Base-by-base conservation (phyloP, 1,140 invertebrate genomes). In the Drepana arcuata region DNA sequence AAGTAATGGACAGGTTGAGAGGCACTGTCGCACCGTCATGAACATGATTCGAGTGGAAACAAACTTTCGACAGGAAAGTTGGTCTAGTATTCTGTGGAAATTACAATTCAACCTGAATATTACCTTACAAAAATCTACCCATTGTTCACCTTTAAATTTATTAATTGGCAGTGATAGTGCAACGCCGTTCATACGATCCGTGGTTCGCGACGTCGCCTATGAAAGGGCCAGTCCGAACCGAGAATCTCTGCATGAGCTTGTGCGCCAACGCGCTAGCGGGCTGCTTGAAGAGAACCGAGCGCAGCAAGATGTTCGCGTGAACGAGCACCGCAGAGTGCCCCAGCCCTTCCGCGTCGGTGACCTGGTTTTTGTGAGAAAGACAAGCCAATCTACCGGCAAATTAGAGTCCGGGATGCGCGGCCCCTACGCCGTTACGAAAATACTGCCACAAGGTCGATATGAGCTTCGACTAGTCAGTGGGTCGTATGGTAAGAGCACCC, bases 191-290 rank as follows among this genome's bases (percentile, higher is more conserved):
- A 32, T 32, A 16, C 30, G 15, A n/a, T 32, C 30, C 30, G 2
- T 32, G 9, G 15, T 32, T 7, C 30, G 30, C 7, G 30, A 32
- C 16, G 30, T 32, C 2, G 30, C 30, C n/a, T 18, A 16, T 1
- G 15, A 16, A 16, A 15, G 5, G 11, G 16, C 7, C 2, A 32
- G 30, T 9, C 14, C 30, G 2, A 37, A 48, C 23, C 31, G 30
- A 1, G 38, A 41, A 11, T 27, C 38, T 14, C n/a, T 34, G 13
- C 39, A 32, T 3, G 39, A 41, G 11, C 14, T 41, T 5, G 29
- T 28, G 2, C 36, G 36, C 5, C 36, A 39, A 26, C 29, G 28
- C 14, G 36, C 29, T 2, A 14, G 13, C 9, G 15, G 30, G 15
- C 16, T 34, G 6, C n/a, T 41, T 12, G 39, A 41, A 4, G 10